phyloP scores from a whole-genome alignment of 2,888 invertebrate species.

The Eupeodes luniger region DNA sequence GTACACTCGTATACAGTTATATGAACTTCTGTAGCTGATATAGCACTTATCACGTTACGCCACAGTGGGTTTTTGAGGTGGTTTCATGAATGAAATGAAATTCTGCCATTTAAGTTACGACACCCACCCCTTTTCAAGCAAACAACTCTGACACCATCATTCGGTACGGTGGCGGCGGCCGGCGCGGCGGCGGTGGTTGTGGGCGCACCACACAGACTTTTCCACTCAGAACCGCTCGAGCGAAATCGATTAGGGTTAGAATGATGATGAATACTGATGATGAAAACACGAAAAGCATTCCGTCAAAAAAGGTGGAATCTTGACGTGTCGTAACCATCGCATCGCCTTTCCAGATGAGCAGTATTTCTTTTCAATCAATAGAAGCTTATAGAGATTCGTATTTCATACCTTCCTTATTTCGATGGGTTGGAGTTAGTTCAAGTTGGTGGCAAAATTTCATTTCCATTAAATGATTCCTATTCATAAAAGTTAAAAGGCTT shows the following conservation, averaged over 20 bases:
- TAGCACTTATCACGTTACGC: conserved; percentile 78
- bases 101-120: conserved; percentile 67
- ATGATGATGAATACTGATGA: conserved; percentile 14
- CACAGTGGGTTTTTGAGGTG: conserved; percentile 77
- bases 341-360: conserved; percentile 47
- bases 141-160: conserved; percentile 33
- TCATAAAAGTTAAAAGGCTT: conserved; percentile 43
- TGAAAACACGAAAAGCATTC: conserved; percentile 36
- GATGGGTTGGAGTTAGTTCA: not conserved
- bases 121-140: conserved; percentile 12
- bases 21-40: conserved; percentile 73
- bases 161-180: too few relatives aligned
- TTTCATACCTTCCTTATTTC: not conserved
- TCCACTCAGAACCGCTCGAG: conserved; percentile 54
- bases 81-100: conserved; percentile 77
- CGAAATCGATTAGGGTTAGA: conserved; percentile 73
- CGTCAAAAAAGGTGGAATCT: conserved; percentile 57
- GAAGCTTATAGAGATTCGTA: conserved; percentile 24
- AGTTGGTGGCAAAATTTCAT: conserved; percentile 17
- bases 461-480: conserved; percentile 69
- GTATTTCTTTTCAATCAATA: conserved; percentile 63
- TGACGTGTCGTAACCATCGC: conserved; percentile 5
- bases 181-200: too few relatives aligned
- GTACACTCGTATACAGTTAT: conserved; percentile 9
- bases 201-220: conserved; percentile 36